A percentile compares a stretch with the other conserved stretches of the same genome.
phyloP scores from a whole-genome alignment of 2,888 invertebrate genomes.

The Melanargia galathea region DNA sequence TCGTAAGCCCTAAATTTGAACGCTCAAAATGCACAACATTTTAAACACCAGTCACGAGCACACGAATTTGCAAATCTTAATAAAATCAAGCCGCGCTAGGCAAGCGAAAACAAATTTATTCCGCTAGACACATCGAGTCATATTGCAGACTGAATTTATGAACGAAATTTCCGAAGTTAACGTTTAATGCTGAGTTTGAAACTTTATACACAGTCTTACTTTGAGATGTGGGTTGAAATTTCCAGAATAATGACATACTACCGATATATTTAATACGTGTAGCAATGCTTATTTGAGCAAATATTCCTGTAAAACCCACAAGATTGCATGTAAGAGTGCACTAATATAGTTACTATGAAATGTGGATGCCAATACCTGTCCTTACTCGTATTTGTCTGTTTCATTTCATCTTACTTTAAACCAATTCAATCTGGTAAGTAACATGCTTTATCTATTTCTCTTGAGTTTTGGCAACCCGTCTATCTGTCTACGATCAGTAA shows the following conservation, averaged over 20 bases:
- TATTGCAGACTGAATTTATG: slow-evolving; percentile 46
- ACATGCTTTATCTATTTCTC: slow-evolving; percentile 1
- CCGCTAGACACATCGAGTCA: slow-evolving; percentile 44
- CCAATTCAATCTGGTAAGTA: background rate
- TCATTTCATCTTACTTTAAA: background rate
- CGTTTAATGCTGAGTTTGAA: slow-evolving; percentile 29
- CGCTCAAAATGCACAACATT: slow-evolving; percentile 20
- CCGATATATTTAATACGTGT: background rate
- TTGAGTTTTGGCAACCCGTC: background rate
- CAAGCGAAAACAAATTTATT: slow-evolving; percentile 52
- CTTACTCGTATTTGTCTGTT: background rate
- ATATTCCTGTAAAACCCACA: background rate
- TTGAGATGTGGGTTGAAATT: background rate
- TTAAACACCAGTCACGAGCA: slow-evolving; percentile 43
- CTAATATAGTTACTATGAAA: background rate
- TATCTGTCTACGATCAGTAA: slow-evolving; percentile 6
- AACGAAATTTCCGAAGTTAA: slow-evolving; percentile 43
- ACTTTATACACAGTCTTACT: slow-evolving; percentile 17
- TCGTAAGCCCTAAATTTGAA: slow-evolving; percentile 3
- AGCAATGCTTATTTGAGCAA: background rate
- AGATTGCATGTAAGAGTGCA: background rate
- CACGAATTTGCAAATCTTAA: slow-evolving; percentile 50
- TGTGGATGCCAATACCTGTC: background rate
- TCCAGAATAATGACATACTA: background rate
- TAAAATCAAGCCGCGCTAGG: slow-evolving; percentile 42